Conservation (phyloP, 2,888 invertebrate species). For the Drosophila macrospina region DNA sequence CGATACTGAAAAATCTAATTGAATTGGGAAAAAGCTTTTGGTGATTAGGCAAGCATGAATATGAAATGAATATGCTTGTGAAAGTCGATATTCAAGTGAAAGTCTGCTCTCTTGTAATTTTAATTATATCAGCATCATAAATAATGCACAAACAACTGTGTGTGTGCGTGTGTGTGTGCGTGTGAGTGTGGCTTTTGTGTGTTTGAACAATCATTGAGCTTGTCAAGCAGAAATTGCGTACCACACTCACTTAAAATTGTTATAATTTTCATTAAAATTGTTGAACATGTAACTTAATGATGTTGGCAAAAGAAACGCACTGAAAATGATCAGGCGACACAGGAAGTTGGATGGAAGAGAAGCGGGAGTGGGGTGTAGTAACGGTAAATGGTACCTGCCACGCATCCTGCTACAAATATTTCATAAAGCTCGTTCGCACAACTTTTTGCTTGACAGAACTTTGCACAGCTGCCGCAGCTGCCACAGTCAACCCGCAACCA, state of each 20-base stretch:
- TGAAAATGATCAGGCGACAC: slow-evolving; percentile 41
- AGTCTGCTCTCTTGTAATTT: slow-evolving; percentile 35
- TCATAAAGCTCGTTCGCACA: slow-evolving; percentile 38
- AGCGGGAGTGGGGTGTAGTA: not conserved
- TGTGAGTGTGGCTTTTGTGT: not conserved
- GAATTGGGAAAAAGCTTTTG: slow-evolving; percentile 42
- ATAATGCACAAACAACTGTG: slow-evolving; percentile 19
- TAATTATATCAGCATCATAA: slow-evolving; percentile 51
- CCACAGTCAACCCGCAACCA: slow-evolving; percentile 8
- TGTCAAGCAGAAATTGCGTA: slow-evolving; percentile 58
- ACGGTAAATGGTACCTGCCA: slow-evolving; percentile 36
- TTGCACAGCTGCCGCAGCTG: slow-evolving; percentile 51
- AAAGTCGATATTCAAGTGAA: slow-evolving; percentile 19
- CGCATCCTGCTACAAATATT: slow-evolving; percentile 65
- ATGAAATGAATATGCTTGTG: slow-evolving; percentile 45
- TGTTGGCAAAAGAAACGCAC: slow-evolving; percentile 28
- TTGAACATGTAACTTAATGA: slow-evolving; percentile 56
- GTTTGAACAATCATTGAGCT: slow-evolving; percentile 64
- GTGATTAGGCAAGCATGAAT: slow-evolving; percentile 41
- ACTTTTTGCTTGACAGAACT: slow-evolving; percentile 40
- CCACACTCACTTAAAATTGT: slow-evolving; percentile 36
- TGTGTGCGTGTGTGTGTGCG: not conserved
- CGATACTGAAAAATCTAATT: slow-evolving; percentile 11
- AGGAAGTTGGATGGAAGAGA: not conserved
- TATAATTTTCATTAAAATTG: slow-evolving; percentile 58